phyloP scores from a whole-genome alignment of 2,113 vertebrate species.

The Cromileptes altivelis region DNA sequence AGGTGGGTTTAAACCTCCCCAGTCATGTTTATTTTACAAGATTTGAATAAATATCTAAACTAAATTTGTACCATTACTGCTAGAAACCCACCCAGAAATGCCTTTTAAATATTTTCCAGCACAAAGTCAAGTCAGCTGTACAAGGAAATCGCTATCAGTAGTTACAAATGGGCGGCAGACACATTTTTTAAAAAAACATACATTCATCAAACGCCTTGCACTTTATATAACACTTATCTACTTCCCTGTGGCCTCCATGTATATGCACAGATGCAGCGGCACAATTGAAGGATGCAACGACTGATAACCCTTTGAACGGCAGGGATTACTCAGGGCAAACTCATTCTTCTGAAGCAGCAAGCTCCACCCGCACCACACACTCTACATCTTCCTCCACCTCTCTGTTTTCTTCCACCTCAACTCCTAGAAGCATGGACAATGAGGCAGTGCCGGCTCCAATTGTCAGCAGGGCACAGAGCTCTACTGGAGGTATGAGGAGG shows the following conservation, averaged over 20 bases:
- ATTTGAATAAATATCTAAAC: not conserved
- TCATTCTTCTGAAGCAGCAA: not conserved
- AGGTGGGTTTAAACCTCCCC: not conserved
- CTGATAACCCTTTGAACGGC: slow-evolving; percentile 31
- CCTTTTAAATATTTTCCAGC: not conserved
- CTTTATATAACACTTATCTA: not conserved
- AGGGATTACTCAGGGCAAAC: not conserved
- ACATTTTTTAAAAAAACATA: not conserved
- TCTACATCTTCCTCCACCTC: slow-evolving; percentile 3
- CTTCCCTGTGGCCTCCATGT: slow-evolving; percentile 20
- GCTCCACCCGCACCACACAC: not conserved
- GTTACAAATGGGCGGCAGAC: not conserved
- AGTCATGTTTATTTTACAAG: not conserved
- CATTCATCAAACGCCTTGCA: not conserved
- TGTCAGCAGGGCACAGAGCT: slow-evolving; percentile 31
- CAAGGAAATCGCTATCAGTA: not conserved
- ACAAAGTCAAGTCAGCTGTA: not conserved
- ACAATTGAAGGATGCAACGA: slow-evolving; percentile 61
- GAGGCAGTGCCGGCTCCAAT: slow-evolving; percentile 30
- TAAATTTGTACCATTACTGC: not conserved
- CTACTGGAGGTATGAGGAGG: slow-evolving; percentile 63
- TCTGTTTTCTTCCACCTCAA: slow-evolving; percentile 5
- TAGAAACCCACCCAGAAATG: not conserved
- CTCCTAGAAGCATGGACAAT: not conserved
- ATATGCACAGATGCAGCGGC: slow-evolving; percentile 59